Base-by-base conservation (phyloP, 1,140 invertebrate genomes). In the Saccostrea echinata region DNA sequence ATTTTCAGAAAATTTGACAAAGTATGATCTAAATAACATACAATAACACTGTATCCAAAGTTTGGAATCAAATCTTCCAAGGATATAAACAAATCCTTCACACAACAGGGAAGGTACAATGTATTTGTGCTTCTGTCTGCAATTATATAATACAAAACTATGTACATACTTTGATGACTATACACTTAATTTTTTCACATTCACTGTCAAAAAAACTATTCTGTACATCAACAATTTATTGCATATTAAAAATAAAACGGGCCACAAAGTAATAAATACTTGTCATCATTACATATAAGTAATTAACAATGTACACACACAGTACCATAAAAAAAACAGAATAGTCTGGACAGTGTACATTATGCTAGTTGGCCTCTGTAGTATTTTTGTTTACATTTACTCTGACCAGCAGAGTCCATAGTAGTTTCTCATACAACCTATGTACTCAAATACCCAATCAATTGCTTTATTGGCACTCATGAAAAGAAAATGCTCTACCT, bases 81-180 rank as follows among this genome's bases (percentile, higher is more conserved):
- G 24, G 30, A 16, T 76, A 61, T n/a, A 21, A 61, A 61, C 13
- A 30, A 30, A 30, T 11, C 24, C 30, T 30, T 30, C 24, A 76
- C 8, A 76, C 24, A 76, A 33, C 68, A 76, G 12, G 30, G 30
- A 33, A 76, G 68, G 68, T 27, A 76, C 68, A 76, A 30, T 30
- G 27, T 18, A 76, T 27, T 27, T 76, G 68, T 76, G 68, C 68
- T 76, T 76, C 33, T 76, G 68, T 30, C 68, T 76, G 68, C 68
- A 76, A 76, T 76, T 76, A 76, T 76, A 76, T 33, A 76, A 76
- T 76, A 76, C 68, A 76, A 76, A 76, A 76, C 68, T 76, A 76
- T 76, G 68, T 76, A 76, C 68, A 76, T 30, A 76, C 68, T 76
- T 76, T 76, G 68, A 27, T 76, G 68, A 76, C 68, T 76, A 76